Evolutionary conservation across 1,140 invertebrate species (phyloP).

Genomic region (Heliconius himera): DNA sequence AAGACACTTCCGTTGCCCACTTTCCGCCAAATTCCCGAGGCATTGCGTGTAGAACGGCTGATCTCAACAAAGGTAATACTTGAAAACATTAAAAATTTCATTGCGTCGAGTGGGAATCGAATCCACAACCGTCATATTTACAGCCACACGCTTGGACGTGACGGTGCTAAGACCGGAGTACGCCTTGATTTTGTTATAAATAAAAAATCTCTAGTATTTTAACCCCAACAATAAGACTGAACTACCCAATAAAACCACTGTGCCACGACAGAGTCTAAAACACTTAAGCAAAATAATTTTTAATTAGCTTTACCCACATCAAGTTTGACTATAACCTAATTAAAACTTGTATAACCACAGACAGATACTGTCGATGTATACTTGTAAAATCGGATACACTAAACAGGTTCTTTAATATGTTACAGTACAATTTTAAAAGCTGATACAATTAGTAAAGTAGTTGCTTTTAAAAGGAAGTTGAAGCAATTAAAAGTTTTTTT

Average conservation of each 20-base stretch:
- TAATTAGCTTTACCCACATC: background rate
- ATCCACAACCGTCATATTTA: background rate
- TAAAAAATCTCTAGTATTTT: background rate
- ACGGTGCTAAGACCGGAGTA: background rate
- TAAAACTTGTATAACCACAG: background rate
- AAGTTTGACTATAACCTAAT: constrained; percentile 6
- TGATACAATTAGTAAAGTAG: background rate
- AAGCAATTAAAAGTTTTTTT: background rate
- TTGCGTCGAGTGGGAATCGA: background rate
- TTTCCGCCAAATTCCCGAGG: background rate
- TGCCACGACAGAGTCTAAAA: background rate
- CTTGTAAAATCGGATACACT: background rate
- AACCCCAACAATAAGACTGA: background rate
- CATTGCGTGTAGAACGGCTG: background rate
- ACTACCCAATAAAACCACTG: background rate
- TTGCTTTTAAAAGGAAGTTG: background rate
- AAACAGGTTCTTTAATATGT: background rate
- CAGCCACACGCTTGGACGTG: background rate
- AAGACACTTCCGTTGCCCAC: background rate
- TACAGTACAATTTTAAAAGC: background rate
- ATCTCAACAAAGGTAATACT: background rate
- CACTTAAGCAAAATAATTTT: background rate
- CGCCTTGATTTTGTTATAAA: background rate
- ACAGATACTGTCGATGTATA: background rate
- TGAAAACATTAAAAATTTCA: background rate